Evolutionary conservation across 2,113 vertebrate genomes (phyloP).

Genomic region (Dissostichus mawsoni): DNA sequence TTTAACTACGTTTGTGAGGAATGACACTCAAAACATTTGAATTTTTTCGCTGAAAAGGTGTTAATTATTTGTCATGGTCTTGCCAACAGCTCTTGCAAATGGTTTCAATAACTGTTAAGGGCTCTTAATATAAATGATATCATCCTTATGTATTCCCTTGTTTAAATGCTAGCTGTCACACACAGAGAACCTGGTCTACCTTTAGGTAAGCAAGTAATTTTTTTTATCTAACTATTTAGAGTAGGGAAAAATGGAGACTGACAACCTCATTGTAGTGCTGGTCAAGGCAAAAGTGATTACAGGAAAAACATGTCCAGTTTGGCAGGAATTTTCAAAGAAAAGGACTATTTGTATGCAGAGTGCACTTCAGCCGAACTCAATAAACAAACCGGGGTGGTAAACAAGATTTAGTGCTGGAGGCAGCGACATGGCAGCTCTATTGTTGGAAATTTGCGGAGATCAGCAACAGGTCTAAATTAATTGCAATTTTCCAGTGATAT

Average conservation of each 20-base stretch:
- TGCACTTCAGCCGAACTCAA: constrained; percentile 27
- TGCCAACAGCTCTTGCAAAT: not conserved
- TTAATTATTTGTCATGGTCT: constrained; percentile 5
- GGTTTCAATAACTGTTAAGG: not conserved
- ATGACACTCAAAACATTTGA: constrained; percentile 6
- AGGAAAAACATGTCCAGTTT: constrained; percentile 1
- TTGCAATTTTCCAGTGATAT: constrained; percentile 38
- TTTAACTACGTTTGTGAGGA: constrained; percentile 43
- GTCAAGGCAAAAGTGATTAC: constrained; percentile 9
- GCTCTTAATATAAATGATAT: constrained; percentile 7
- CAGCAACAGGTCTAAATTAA: constrained; percentile 37
- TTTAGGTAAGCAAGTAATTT: not conserved
- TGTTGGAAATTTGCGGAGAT: constrained; percentile 31
- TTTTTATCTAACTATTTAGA: constrained; percentile 3
- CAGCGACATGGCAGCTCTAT: not conserved
- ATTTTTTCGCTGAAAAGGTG: constrained; percentile 25
- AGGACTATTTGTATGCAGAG: constrained; percentile 1
- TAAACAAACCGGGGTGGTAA: constrained; percentile 44
- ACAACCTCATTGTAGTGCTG: not conserved
- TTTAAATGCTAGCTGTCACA: not conserved
- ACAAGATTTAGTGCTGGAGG: constrained; percentile 44
- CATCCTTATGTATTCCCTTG: constrained; percentile 7
- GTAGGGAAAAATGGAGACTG: not conserved
- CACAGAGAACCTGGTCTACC: not conserved
- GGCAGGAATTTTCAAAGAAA: constrained; percentile 28